Evolutionary conservation across 1,140 invertebrate genomes (phyloP).

Genomic region (Rhizoglyphus robini): DNA sequence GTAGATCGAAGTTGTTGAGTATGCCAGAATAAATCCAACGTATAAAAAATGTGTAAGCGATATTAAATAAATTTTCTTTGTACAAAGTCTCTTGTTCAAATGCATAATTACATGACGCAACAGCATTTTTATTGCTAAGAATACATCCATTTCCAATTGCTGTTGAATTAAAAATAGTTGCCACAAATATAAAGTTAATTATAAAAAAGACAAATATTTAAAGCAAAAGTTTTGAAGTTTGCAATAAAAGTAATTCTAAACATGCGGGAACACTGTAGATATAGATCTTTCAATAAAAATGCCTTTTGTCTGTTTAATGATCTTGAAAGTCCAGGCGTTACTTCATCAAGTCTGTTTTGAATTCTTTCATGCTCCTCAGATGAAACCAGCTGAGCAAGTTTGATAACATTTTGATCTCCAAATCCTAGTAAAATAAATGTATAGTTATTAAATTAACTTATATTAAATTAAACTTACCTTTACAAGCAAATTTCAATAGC

Average conservation of each 20-base stretch:
- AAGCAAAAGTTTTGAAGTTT: background rate
- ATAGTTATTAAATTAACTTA: background rate
- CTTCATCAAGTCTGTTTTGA: background rate
- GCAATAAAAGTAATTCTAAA: background rate
- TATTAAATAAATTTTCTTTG: background rate
- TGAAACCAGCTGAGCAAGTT: background rate
- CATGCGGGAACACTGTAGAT: background rate
- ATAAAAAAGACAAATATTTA: background rate
- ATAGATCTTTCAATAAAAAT: background rate
- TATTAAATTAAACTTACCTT: background rate
- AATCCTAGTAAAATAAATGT: too few relatives aligned
- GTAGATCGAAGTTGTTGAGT: background rate
- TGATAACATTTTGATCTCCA: too few relatives aligned
- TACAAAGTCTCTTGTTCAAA: background rate
- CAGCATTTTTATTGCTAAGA: background rate
- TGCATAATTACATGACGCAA: background rate
- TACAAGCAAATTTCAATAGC: background rate
- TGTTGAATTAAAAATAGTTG: background rate
- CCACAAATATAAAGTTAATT: background rate
- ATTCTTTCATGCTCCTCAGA: background rate
- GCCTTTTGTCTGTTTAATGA: background rate
- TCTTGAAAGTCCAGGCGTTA: background rate
- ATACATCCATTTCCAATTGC: background rate
- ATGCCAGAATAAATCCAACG: background rate
- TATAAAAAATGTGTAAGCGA: background rate